Percentiles rank a stretch among this genome's conserved stretches.
These are phyloP conservation scores for human DNA, from an alignment of 2,113 vertebrate species.

Conservation along the genomic window DNA sequence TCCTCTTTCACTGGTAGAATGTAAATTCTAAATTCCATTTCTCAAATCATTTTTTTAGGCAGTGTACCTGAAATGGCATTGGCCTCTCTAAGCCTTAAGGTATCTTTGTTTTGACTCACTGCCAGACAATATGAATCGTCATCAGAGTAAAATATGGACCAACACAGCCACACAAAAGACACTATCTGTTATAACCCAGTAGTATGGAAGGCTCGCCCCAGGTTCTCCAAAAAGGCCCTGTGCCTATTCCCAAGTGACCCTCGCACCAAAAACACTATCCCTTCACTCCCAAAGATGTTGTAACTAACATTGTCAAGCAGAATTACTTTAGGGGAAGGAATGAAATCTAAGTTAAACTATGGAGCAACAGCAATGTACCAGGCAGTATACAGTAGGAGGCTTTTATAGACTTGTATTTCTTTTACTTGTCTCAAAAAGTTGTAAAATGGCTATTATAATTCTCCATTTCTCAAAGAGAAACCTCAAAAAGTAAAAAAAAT, in stretches of 20 bases:
- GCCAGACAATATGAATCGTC: not conserved
- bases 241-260: not conserved
- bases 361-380: not conserved
- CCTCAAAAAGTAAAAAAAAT: not conserved
- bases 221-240: not conserved
- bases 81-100: not conserved
- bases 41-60: not conserved
- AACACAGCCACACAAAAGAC: not conserved
- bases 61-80: not conserved
- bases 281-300: not conserved
- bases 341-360: not conserved
- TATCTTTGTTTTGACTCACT: constrained; percentile 23
- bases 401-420: not conserved
- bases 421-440: not conserved
- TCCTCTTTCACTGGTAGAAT: not conserved
- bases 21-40: constrained; percentile 20
- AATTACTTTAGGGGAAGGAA: not conserved
- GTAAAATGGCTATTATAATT: not conserved
- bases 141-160: not conserved
- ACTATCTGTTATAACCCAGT: not conserved
- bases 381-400: not conserved
- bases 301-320: not conserved
- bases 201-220: not conserved
- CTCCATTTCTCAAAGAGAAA: constrained; percentile 13
- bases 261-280: not conserved